Conservation (phyloP, 2,113 vertebrate genomes). For the Chinchilla lanigera region DNA sequence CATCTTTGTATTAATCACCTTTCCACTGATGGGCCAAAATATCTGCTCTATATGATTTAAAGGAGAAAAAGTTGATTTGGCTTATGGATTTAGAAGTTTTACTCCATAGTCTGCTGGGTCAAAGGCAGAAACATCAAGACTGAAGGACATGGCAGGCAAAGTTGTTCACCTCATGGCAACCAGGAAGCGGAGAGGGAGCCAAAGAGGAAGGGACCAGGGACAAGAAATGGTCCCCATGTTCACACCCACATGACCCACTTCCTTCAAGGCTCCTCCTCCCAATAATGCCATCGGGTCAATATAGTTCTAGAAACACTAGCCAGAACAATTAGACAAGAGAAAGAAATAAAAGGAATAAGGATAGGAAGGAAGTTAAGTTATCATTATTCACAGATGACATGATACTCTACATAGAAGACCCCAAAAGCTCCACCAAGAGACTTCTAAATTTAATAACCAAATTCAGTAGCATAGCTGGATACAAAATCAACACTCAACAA, state of each 20-base stretch:
- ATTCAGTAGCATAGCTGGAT: background rate
- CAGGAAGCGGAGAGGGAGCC: background rate
- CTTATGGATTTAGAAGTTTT: background rate
- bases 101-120: background rate
- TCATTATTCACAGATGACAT: background rate
- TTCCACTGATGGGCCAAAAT: background rate
- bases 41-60: background rate
- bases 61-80: background rate
- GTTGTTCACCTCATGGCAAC: background rate
- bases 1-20: background rate
- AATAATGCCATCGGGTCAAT: background rate
- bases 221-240: background rate
- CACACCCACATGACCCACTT: background rate
- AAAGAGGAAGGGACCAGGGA: background rate
- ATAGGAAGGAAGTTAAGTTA: background rate
- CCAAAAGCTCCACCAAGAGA: background rate
- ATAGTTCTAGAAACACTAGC: background rate
- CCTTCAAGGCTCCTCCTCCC: background rate
- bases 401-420: background rate
- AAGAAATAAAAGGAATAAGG: background rate
- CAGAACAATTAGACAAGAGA: background rate
- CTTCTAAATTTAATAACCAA: background rate
- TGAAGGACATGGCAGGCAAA: background rate
- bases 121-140: background rate
- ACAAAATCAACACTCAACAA: background rate